Percentiles rank a stretch among this genome's conserved stretches.
Conservation (phyloP, 1,140 invertebrate genomes). For the Drosophila arizonae region DNA sequence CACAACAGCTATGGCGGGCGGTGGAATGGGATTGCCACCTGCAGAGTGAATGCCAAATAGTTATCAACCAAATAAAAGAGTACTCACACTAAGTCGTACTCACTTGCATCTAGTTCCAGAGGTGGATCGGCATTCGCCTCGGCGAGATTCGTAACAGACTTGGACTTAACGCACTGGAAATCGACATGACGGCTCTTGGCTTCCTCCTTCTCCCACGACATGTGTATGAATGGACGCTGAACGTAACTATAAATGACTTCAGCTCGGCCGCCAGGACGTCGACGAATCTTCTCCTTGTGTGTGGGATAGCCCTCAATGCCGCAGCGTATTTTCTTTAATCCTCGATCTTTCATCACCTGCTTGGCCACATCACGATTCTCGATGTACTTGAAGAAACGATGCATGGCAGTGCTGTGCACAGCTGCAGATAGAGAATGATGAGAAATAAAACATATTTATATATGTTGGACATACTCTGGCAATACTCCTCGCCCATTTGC, state of each 20-base stretch:
- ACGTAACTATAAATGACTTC: constrained; percentile 99
- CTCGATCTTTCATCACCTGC: constrained; percentile 98
- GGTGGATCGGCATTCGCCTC: constrained; percentile 95
- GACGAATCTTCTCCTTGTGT: constrained; percentile 98
- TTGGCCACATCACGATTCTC: constrained; percentile 99
- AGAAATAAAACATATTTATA: background rate
- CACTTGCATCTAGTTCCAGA: constrained; percentile 86
- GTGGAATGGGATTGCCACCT: constrained; percentile 84
- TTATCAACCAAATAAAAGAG: background rate
- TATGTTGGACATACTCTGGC: constrained; percentile 88
- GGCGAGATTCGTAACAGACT: constrained; percentile 96
- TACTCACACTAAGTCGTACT: constrained; percentile 5
- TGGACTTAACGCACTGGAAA: constrained; percentile 98
- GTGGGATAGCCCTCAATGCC: constrained; percentile 99
- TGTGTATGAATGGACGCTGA: constrained; percentile 99
- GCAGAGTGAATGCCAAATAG: constrained; percentile 2
- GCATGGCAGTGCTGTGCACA: constrained; percentile 95
- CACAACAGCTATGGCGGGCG: constrained; percentile 59
- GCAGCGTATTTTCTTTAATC: constrained; percentile 99
- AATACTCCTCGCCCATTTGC: constrained; percentile 99
- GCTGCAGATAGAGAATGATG: constrained; percentile 83
- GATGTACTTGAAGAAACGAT: constrained; percentile 99
- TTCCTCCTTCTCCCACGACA: constrained; percentile 99
- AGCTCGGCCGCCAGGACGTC: constrained; percentile 93
- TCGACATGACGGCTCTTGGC: constrained; percentile 99